Conservation (phyloP, 2,113 vertebrate genomes). For the Polypterus bichir region DNA sequence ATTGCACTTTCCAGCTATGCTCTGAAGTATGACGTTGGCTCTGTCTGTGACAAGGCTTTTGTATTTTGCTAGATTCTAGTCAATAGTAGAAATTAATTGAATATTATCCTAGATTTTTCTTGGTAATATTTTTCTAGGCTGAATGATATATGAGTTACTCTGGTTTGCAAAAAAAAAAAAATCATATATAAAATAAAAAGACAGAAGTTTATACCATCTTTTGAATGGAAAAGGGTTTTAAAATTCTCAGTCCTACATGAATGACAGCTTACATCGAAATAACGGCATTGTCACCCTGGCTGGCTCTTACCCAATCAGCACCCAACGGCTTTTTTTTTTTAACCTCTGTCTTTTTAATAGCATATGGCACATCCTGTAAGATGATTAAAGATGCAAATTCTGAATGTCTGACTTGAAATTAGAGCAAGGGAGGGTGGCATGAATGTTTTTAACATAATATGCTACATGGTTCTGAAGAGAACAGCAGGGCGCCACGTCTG, state of each 20-base stretch:
- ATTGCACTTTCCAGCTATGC: slow-evolving; percentile 49
- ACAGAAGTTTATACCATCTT: no score
- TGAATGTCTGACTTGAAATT: slow-evolving; percentile 32
- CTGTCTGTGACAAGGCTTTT: slow-evolving; percentile 7
- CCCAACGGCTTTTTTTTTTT: slow-evolving; percentile 15
- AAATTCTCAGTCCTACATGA: no score
- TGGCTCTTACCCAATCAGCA: neutral
- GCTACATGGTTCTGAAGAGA: slow-evolving; percentile 29
- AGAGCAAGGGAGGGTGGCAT: slow-evolving; percentile 27
- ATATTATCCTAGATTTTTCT: neutral
- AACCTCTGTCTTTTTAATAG: slow-evolving; percentile 31
- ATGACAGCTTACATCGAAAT: no score
- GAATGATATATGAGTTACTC: no score
- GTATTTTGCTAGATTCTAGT: slow-evolving; percentile 1
- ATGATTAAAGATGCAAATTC: slow-evolving; percentile 34
- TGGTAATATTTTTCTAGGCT: no score
- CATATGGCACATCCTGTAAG: slow-evolving; percentile 37
- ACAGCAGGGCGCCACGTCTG: slow-evolving; percentile 27
- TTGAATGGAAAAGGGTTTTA: no score
- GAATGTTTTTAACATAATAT: slow-evolving; percentile 28
- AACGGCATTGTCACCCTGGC: neutral
- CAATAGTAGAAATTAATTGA: slow-evolving; percentile 11
- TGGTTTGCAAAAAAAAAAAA: no score
- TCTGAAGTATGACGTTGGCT: slow-evolving; percentile 17
- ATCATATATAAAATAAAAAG: no score